A percentile compares a stretch with the other conserved stretches of the same genome.
Evolutionary conservation across 37 sponge, comb jelly and placozoan species (phyloP).

Genomic region (Beroe ovata): DNA sequence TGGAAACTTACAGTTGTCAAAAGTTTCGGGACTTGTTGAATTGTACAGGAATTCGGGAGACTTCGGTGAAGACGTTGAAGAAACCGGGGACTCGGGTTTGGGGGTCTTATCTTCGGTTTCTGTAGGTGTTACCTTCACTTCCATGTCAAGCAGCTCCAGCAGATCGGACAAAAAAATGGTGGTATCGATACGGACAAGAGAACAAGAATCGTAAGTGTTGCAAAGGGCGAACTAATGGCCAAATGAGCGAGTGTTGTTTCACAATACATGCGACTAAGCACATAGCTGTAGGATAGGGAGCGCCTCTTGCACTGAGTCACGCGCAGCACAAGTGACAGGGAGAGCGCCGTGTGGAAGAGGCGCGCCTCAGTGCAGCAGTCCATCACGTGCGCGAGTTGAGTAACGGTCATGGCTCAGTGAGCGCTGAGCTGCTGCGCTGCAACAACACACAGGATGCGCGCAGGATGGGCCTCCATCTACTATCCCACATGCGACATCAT

Average conservation of each 20-base stretch:
- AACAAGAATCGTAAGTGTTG: slow-evolving; percentile 60
- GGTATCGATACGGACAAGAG: slow-evolving; percentile 14
- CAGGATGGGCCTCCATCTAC: not conserved
- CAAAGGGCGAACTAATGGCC: slow-evolving; percentile 65
- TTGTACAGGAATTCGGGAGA: slow-evolving; percentile 46
- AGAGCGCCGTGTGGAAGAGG: slow-evolving; percentile 33
- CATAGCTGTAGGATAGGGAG: slow-evolving; percentile 29
- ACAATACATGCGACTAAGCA: slow-evolving; percentile 65
- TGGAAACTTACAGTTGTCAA: slow-evolving; percentile 21
- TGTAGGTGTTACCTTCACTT: not conserved
- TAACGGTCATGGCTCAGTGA: slow-evolving; percentile 63
- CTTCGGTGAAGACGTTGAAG: slow-evolving; percentile 43
- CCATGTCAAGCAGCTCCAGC: not conserved
- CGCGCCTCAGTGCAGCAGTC: slow-evolving; percentile 6
- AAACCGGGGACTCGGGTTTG: slow-evolving; percentile 7
- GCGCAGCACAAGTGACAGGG: slow-evolving; percentile 34
- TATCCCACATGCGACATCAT: not conserved
- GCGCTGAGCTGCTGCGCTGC: slow-evolving; percentile 44
- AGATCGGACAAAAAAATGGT: not conserved
- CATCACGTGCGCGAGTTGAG: slow-evolving; percentile 13
- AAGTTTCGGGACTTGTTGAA: not conserved
- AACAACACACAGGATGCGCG: not conserved
- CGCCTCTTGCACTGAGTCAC: slow-evolving; percentile 49
- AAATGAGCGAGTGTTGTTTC: slow-evolving; percentile 56
- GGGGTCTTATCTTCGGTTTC: not conserved